Percentiles rank a stretch among this genome's conserved stretches.
Evolutionary conservation across 2,113 vertebrate genomes (phyloP).

Genomic region (Nyctereutes procyonoides): DNA sequence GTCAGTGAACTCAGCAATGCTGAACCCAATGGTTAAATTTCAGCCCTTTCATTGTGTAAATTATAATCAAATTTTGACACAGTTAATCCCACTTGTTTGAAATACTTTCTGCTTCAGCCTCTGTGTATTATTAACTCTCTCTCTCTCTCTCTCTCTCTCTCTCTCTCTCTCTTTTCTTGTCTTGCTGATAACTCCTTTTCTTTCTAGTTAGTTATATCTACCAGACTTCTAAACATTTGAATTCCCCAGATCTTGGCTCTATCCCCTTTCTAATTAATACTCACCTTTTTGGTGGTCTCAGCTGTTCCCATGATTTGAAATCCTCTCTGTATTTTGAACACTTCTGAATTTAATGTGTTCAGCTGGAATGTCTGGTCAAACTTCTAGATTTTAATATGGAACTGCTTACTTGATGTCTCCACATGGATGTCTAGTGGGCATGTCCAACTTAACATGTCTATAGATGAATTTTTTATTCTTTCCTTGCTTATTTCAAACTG

Average conservation of each 20-base stretch:
- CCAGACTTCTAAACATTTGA: background rate
- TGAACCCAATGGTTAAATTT: background rate
- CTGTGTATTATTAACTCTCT: background rate
- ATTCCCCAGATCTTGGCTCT: background rate
- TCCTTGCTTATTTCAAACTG: background rate
- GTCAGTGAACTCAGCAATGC: background rate
- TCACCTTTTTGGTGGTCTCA: background rate
- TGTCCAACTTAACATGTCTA: background rate
- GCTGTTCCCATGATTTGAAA: background rate
- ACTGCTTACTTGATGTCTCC: background rate
- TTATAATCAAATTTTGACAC: background rate
- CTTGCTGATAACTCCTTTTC: background rate
- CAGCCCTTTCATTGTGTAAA: background rate
- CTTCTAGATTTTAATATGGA: background rate
- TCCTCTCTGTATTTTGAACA: background rate
- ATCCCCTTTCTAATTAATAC: background rate
- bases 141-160: background rate
- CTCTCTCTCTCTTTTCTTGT: background rate
- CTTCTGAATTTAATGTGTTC: background rate
- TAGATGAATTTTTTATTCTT: background rate
- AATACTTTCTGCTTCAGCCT: background rate
- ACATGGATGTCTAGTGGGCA: background rate
- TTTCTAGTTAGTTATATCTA: background rate
- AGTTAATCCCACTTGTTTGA: background rate
- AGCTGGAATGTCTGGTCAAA: background rate